A percentile compares a stretch with the other conserved stretches of the same genome.
Evolutionary conservation across 2,113 vertebrate genomes (phyloP).

Genomic region (Trichechus manatus): DNA sequence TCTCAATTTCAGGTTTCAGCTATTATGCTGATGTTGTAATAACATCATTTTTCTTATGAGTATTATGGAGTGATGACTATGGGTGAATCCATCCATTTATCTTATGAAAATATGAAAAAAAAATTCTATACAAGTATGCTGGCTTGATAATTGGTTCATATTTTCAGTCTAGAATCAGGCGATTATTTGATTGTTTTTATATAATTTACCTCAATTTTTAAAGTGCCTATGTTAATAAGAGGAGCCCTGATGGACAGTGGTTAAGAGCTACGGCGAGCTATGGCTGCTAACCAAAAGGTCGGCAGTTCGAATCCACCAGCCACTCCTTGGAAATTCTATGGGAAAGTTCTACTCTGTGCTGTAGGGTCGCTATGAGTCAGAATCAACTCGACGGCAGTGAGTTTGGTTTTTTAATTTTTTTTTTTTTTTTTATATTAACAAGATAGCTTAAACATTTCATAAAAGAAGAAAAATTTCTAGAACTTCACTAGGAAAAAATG

Average conservation of each 20-base stretch:
- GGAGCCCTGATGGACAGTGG: no score
- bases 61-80: background rate
- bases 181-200: slow-evolving; percentile 39
- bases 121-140: background rate
- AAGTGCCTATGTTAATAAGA: background rate
- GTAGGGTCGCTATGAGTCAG: no score
- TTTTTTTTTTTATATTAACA: background rate
- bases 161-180: slow-evolving; percentile 4
- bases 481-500: background rate
- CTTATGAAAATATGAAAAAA: background rate
- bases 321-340: no score
- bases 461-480: background rate
- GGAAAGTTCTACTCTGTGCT: no score
- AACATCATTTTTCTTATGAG: background rate
- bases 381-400: no score
- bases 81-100: background rate
- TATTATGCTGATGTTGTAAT: background rate
- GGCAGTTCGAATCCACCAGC: no score
- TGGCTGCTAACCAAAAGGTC: no score
- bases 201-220: slow-evolving; percentile 17
- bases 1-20: background rate
- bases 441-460: background rate
- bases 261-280: no score
- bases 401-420: no score
- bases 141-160: background rate